Evolutionary conservation across 2,797 vertebrate species (phyloP), one percentile per base, ranked within the genome.

Genomic region (Rhadinocentrus ornatus): DNA sequence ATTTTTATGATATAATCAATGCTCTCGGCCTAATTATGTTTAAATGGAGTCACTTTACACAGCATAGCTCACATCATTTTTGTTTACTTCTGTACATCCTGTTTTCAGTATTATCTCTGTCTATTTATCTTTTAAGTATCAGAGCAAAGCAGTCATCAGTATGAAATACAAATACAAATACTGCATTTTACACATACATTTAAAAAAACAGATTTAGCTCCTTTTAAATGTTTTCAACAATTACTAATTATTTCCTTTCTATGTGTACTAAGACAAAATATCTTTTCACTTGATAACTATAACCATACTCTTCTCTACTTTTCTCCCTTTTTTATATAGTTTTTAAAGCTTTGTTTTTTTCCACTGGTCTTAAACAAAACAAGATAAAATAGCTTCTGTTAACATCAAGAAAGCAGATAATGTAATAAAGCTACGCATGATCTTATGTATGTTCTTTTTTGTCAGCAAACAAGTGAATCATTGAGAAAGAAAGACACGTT

Each of bases 161-260:
- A 9, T 9, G 20, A 54, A 54, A 6, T 3, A 54, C 13, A 54
- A 12, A 31, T 16, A 55, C 12, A 29, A 54, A 15, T 16, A 18
- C 5, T 31, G 16, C 26, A 55, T 26, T 3, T 18, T 18, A 1
- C 26, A 18, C 26, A 22, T 11, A 26, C 5, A 29, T 29, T 12
- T 11, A 31, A 48, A 4, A 62, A 46, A 12, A 10, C 10, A 31
- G 27, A 11, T 6, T 34, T 10, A 2, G 9, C 18, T 32, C 2
- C 41, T 31, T n/a, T 62, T 32, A n/a, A 32, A 44, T 20, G 4
- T 31, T 31, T 26, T 26, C 11, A 31, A 29, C 26, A 41, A 39
- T 20, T 41, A 55, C 29, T 31, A 27, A n/a, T 26, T 26, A 31
- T 69, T 59, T 78, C 18, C 15, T 32, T 32, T 71, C 55, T 11